Percentiles rank a stretch among this genome's conserved stretches.
These are phyloP conservation scores for Leuciscus idus DNA, from an alignment of 2,113 vertebrate species.

Conservation along the genomic window DNA sequence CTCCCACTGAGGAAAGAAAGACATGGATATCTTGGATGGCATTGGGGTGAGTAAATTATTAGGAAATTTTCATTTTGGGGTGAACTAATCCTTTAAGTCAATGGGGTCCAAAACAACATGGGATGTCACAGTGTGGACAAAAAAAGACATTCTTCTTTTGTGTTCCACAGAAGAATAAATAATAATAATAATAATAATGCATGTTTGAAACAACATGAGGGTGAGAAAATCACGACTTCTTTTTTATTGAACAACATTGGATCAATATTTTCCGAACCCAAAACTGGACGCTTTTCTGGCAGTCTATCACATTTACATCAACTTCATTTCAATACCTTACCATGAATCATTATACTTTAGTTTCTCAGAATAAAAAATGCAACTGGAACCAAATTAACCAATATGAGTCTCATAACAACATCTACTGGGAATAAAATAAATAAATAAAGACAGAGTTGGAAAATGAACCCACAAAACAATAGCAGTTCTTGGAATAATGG, in stretches of 20 bases:
- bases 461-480: slow-evolving; percentile 55
- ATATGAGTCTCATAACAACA: slow-evolving; percentile 27
- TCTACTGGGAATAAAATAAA: slow-evolving; percentile 28
- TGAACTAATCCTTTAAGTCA: neutral
- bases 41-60: too few species aligned
- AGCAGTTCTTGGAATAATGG: slow-evolving; percentile 55
- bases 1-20: too few species aligned
- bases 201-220: neutral
- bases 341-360: neutral
- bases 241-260: neutral
- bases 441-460: slow-evolving; percentile 28
- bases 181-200: too few species aligned
- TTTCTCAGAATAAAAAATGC: neutral
- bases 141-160: too few species aligned
- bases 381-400: slow-evolving; percentile 14
- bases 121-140: neutral
- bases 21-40: too few species aligned
- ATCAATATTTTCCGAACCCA: neutral
- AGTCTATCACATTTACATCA: neutral
- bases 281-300: neutral
- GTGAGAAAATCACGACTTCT: neutral
- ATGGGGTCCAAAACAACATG: neutral
- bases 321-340: neutral
- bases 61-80: too few species aligned
- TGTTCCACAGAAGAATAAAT: too few species aligned